phyloP scores from a whole-genome alignment of 2,113 vertebrate genomes.

The Onychostruthus taczanowskii region DNA sequence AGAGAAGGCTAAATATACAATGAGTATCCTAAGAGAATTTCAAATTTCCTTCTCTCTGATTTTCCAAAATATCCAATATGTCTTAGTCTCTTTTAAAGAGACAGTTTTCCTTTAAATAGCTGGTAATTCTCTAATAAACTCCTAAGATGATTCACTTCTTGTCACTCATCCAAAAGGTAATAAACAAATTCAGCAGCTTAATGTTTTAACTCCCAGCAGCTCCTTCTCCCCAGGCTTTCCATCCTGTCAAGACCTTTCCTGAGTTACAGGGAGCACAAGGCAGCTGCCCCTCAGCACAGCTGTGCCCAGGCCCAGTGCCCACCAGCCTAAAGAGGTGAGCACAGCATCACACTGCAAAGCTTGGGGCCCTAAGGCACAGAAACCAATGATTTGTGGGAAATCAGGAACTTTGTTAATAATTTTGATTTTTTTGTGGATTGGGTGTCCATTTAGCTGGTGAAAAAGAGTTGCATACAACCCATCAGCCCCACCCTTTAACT shows the following conservation, averaged over 20 bases:
- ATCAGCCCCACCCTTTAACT: fast-evolving
- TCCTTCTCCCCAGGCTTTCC: not conserved
- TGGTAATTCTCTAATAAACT: not conserved
- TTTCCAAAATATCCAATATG: not conserved
- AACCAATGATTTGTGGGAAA: not conserved
- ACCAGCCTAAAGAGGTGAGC: not conserved
- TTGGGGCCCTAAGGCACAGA: not conserved
- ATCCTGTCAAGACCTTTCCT: not conserved
- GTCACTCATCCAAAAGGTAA: not conserved
- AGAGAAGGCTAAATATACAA: not conserved
- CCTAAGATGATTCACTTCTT: not conserved
- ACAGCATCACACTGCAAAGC: not conserved
- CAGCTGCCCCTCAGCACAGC: not conserved
- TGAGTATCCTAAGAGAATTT: not conserved
- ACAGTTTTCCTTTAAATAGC: not conserved
- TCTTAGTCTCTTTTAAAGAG: not conserved
- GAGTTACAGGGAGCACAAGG: not conserved
- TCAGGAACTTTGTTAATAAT: not conserved
- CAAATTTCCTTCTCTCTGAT: not conserved
- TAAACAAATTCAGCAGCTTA: not conserved
- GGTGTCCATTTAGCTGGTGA: not conserved
- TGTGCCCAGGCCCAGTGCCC: not conserved
- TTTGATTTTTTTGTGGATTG: not conserved
- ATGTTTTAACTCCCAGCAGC: not conserved
- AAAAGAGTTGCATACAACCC: not conserved